A percentile compares a stretch with the other conserved stretches of the same genome.
Evolutionary conservation across 2,888 invertebrate genomes (phyloP).

Genomic region (Halictus quadricinctus): DNA sequence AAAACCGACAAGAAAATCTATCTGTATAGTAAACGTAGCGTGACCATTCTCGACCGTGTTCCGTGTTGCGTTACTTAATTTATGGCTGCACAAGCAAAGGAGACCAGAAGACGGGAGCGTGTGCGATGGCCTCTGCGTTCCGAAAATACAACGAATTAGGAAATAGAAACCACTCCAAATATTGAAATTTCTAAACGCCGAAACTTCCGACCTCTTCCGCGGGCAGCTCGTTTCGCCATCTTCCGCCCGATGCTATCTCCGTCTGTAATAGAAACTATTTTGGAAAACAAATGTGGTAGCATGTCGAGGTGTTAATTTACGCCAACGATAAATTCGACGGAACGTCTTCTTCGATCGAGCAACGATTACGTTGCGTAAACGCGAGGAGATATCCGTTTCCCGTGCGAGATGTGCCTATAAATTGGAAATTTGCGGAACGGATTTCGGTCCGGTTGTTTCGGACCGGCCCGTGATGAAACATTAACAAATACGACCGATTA

Average conservation of each 20-base stretch:
- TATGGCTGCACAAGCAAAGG: too few relatives aligned
- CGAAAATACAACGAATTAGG: background rate
- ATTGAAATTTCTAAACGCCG: background rate
- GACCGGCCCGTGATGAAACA: background rate
- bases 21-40: too few relatives aligned
- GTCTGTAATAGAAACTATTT: background rate
- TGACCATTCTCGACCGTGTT: too few relatives aligned
- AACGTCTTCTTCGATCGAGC: background rate
- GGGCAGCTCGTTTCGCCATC: background rate
- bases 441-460: background rate
- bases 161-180: background rate
- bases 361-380: background rate
- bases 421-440: slow-evolving; percentile 5
- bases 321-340: background rate
- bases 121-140: too few relatives aligned
- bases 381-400: background rate
- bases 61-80: too few relatives aligned
- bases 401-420: background rate
- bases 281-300: background rate
- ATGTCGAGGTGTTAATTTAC: background rate
- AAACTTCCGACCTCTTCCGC: background rate
- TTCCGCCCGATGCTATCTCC: background rate
- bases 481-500: slow-evolving; percentile 1
- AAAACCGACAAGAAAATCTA: too few relatives aligned
- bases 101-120: background rate